Evolutionary conservation across 2,888 invertebrate genomes (phyloP), one percentile per base, ranked within the genome.

Genomic region (Netelia melanura): DNA sequence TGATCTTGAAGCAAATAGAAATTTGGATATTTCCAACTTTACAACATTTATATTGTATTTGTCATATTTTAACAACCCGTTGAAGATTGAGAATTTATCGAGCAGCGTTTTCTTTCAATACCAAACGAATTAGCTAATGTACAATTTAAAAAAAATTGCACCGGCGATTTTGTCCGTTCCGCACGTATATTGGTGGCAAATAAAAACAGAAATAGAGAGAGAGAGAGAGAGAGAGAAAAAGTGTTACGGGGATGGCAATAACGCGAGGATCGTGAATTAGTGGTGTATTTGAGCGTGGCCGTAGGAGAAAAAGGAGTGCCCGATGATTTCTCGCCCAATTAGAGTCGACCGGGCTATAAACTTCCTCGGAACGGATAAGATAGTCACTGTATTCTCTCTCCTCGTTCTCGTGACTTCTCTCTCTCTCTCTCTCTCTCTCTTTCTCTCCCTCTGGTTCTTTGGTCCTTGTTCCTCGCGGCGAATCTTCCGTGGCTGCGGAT

Each of bases 321-420:
- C 93, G 92, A 92, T 93, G 93, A 93, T 93, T 93, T 93, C 93
- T 93, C 92, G 91, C 92, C 93, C 93, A 93, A 93, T 93, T 93
- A 93, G 93, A 92, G 92, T 92, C 92, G 92, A 92, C 92, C 91
- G 91, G 92, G 92, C 93, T 92, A 93, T 93, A 93, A 93, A 93
- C 93, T 93, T 92, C 91, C 85, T 90, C 87, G 81, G 90, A 71
- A 65, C 90, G 92, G 93, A 93, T 93, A 93, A 93, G 93, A 93
- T 93, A 93, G 92, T 90, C 90, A 89, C 87, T 88, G 90, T 91
- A 89, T 89, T 87, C 88, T 89, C 88, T 89, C 83, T 82, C 74
- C 74, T 54, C 54, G 84, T 84, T 70, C 58, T 84, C 70, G 67
- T 81, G 65, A 54, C 48, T 76, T 25, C 25, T 14, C 48, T 25